A percentile compares a stretch with the other conserved stretches of the same genome.
These are phyloP conservation scores for Vanacampus margaritifer DNA, from an alignment of 2,113 vertebrate species.

Conservation along the genomic window DNA sequence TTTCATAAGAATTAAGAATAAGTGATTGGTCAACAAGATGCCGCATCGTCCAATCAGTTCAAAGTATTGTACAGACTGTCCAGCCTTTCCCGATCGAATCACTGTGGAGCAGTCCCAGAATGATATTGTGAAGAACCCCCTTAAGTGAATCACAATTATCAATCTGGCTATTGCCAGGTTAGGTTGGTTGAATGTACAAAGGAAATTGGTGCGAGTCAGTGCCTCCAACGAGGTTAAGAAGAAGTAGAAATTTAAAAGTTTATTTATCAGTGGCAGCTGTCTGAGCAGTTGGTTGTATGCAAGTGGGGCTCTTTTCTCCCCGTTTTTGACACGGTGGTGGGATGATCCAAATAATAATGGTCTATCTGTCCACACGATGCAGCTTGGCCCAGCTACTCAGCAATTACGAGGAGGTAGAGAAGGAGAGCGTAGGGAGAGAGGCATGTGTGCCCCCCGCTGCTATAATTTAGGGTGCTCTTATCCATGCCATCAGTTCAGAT, in stretches of 20 bases:
- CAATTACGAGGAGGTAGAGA: conserved; percentile 51
- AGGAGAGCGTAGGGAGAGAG: conserved; percentile 42
- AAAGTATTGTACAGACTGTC: no score
- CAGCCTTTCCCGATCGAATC: no score
- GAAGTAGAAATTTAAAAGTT: background rate
- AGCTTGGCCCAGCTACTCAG: conserved; percentile 52
- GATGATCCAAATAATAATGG: conserved; percentile 63
- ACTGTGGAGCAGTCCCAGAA: no score
- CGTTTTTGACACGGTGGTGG: background rate
- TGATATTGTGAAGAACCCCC: no score
- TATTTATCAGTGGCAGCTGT: conserved; percentile 35
- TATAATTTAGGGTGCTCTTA: conserved; percentile 74
- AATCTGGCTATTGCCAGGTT: no score
- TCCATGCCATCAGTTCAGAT: conserved; percentile 72
- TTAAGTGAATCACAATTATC: no score
- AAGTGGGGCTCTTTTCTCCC: background rate
- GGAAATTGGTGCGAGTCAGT: no score
- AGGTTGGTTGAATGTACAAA: no score
- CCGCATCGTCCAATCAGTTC: no score
- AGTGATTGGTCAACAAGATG: no score
- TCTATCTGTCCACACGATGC: conserved; percentile 57
- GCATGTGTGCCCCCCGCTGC: conserved; percentile 51
- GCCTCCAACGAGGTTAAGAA: no score
- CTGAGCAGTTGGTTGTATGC: conserved; percentile 39
- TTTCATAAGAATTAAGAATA: no score